Evolutionary conservation across 1,140 invertebrate genomes (phyloP).

Genomic region (Phenacoccus solenopsis): DNA sequence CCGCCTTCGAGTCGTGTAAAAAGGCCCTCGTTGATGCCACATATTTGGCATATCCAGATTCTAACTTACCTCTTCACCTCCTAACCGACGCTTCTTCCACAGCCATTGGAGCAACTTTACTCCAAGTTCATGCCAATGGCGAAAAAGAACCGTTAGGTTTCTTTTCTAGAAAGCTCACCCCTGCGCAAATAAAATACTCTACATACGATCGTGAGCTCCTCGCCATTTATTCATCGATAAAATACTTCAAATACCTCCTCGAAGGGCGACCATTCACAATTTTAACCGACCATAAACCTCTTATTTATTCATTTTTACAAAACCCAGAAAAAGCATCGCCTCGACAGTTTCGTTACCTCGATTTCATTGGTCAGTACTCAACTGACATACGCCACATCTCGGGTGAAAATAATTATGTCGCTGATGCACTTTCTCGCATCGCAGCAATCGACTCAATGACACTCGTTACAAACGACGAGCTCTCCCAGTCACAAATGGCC

Average conservation of each 20-base stretch:
- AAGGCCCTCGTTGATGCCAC: too few species aligned
- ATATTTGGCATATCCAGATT: too few species aligned
- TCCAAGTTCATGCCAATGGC: constrained; percentile 20
- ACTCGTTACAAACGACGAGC: too few species aligned
- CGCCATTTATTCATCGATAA: too few species aligned
- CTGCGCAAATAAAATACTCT: too few species aligned
- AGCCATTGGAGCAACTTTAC: constrained; percentile 24
- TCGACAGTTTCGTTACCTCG: constrained; percentile 31
- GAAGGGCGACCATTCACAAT: constrained; percentile 33
- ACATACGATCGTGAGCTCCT: too few species aligned
- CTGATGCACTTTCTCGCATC: not conserved
- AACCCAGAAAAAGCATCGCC: constrained; percentile 17
- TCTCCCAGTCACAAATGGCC: too few species aligned
- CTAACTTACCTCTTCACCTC: constrained; percentile 18
- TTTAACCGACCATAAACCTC: constrained; percentile 34
- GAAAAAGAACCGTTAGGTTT: constrained; percentile 30
- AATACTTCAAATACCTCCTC: too few species aligned
- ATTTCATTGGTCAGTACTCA: constrained; percentile 34
- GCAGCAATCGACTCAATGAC: not conserved
- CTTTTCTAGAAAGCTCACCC: too few species aligned
- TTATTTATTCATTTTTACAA: constrained; percentile 30
- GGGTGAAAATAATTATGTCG: constrained; percentile 22
- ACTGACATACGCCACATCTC: constrained; percentile 31
- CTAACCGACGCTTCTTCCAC: constrained; percentile 25
- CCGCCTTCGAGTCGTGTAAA: too few species aligned